phyloP scores from a whole-genome alignment of 1,140 invertebrate genomes.

The Lepidurus couesii region DNA sequence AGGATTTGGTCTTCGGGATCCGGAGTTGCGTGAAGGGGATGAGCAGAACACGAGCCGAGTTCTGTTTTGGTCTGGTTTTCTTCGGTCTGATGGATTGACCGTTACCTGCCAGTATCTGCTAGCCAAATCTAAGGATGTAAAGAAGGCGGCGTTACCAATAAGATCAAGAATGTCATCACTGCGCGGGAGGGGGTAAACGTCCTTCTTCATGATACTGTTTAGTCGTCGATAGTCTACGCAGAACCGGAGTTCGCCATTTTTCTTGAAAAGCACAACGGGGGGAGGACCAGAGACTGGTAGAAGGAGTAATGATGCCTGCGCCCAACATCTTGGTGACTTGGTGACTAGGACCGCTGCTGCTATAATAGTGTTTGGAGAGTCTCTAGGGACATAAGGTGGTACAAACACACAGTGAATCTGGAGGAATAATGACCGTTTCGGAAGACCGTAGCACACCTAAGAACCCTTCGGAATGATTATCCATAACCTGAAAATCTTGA shows the following conservation, averaged over 20 bases:
- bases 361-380: too few species aligned
- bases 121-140: slow-evolving; percentile 44
- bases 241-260: slow-evolving; percentile 42
- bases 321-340: slow-evolving; percentile 29
- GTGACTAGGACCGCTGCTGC: too few species aligned
- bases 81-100: slow-evolving; percentile 41
- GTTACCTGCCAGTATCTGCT: slow-evolving; percentile 48
- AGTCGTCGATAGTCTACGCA: slow-evolving; percentile 46
- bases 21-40: too few species aligned
- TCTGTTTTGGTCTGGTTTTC: slow-evolving; percentile 42
- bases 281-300: slow-evolving; percentile 39
- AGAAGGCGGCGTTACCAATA: slow-evolving; percentile 40
- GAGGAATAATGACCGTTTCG: too few species aligned
- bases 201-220: slow-evolving; percentile 42
- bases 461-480: too few species aligned
- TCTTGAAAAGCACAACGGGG: slow-evolving; percentile 41
- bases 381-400: too few species aligned
- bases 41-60: too few species aligned
- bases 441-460: too few species aligned
- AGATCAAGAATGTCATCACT: slow-evolving; percentile 46
- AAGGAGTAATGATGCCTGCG: slow-evolving; percentile 19
- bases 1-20: too few species aligned
- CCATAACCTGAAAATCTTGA: too few species aligned
- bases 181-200: slow-evolving; percentile 48
- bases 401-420: too few species aligned